A percentile compares a stretch with the other conserved stretches of the same genome.
These are phyloP conservation scores for Fistularia tabacaria DNA, from an alignment of 2,797 vertebrate genomes.

Conservation along the genomic window DNA sequence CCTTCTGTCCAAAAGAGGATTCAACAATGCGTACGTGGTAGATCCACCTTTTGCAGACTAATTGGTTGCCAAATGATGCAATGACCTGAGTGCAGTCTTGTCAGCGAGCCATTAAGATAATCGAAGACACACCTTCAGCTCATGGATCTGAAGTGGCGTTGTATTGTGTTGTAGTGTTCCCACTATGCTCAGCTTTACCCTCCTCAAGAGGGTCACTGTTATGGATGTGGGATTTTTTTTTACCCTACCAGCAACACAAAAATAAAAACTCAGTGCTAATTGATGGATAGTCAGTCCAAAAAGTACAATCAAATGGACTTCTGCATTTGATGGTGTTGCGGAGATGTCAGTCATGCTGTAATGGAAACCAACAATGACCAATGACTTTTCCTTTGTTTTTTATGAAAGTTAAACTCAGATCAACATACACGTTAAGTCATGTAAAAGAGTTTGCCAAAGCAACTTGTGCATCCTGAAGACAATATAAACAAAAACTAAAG, in stretches of 20 bases:
- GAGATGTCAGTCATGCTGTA: background rate
- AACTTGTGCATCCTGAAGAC: slow-evolving; percentile 10
- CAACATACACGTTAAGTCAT: background rate
- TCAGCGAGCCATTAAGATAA: too few relatives aligned
- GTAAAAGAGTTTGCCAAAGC: background rate
- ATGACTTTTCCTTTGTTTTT: too few relatives aligned
- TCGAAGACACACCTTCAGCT: slow-evolving; percentile 69
- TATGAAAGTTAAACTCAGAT: too few relatives aligned
- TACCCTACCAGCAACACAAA: slow-evolving; percentile 75
- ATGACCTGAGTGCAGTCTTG: too few relatives aligned
- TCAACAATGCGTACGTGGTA: too few relatives aligned
- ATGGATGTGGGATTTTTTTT: slow-evolving; percentile 91
- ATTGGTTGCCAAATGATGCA: too few relatives aligned
- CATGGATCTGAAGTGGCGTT: slow-evolving; percentile 57
- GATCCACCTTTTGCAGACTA: too few relatives aligned
- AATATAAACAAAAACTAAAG: slow-evolving; percentile 30
- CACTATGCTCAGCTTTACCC: slow-evolving; percentile 79
- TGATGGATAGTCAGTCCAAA: background rate
- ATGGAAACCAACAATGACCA: background rate
- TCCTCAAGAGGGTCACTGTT: slow-evolving; percentile 87
- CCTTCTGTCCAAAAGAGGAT: too few relatives aligned
- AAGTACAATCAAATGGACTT: background rate
- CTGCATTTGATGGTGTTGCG: background rate
- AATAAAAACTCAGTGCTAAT: slow-evolving; percentile 45
- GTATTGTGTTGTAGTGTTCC: slow-evolving; percentile 77